These are phyloP conservation scores for Cladopsammia gracilis DNA, from an alignment of 64 coral and sea anemone genomes.

Conservation along the genomic window DNA sequence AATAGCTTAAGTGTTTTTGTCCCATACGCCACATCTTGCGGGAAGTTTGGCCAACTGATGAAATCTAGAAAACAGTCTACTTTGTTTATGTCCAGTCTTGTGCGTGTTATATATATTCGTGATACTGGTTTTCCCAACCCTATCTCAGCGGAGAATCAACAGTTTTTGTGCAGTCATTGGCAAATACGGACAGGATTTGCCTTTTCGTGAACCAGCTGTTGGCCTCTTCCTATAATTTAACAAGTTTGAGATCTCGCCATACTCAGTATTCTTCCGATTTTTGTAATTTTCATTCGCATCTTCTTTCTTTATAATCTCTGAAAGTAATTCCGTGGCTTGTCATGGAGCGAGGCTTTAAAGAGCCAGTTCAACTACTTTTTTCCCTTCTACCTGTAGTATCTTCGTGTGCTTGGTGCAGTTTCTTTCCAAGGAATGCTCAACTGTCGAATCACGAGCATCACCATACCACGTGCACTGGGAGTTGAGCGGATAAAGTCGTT, in stretches of 20 bases:
- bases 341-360: slow-evolving; percentile 39
- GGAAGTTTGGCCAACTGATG: too few relatives aligned
- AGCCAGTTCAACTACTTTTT: slow-evolving; percentile 32
- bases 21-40: too few relatives aligned
- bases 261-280: not conserved
- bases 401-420: slow-evolving; percentile 25
- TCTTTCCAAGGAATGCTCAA: slow-evolving; percentile 20
- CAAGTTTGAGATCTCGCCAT: slow-evolving; percentile 5
- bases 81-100: too few relatives aligned
- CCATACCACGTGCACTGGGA: too few relatives aligned
- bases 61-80: too few relatives aligned
- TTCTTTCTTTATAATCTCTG: not conserved
- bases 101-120: too few relatives aligned
- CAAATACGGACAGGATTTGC: slow-evolving; percentile 68
- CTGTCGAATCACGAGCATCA: not conserved
- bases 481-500: too few relatives aligned
- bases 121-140: too few relatives aligned
- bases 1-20: too few relatives aligned
- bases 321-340: slow-evolving; percentile 25
- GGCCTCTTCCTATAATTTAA: slow-evolving; percentile 66
- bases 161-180: slow-evolving; percentile 54
- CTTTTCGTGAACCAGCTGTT: slow-evolving; percentile 54
- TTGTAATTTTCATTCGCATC: too few relatives aligned
- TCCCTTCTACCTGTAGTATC: slow-evolving; percentile 56
- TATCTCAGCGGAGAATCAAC: slow-evolving; percentile 16